Conservation (phyloP, 2,888 invertebrate species). For the Pyrocoelia pectoralis region DNA sequence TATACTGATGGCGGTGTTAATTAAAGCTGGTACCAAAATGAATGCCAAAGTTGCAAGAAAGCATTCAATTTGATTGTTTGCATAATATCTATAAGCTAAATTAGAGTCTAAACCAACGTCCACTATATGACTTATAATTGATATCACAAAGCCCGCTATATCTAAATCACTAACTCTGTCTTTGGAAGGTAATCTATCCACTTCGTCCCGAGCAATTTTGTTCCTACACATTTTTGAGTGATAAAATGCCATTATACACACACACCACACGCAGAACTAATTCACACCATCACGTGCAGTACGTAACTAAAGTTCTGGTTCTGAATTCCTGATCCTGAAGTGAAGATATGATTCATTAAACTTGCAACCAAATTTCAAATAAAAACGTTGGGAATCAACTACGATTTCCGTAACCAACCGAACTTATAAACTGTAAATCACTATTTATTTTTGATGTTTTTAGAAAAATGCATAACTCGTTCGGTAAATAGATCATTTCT, state of each 20-base stretch:
- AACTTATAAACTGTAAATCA: too few relatives aligned
- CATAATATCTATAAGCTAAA: conserved; percentile 71
- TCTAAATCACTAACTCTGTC: conserved; percentile 68
- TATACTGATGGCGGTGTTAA: conserved; percentile 77
- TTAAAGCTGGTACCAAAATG: conserved; percentile 76
- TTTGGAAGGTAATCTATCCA: conserved; percentile 68
- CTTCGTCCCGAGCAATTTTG: conserved; percentile 60
- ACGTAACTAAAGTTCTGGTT: too few relatives aligned
- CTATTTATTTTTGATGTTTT: too few relatives aligned
- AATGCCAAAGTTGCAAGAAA: conserved; percentile 75
- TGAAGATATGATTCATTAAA: not conserved
- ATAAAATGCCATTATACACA: conserved; percentile 26
- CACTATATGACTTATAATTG: conserved; percentile 73
- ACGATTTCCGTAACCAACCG: not conserved
- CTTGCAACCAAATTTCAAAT: not conserved
- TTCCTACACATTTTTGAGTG: conserved; percentile 27
- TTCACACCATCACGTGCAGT: not conserved
- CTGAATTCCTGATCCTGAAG: too few relatives aligned
- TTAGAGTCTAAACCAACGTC: conserved; percentile 76
- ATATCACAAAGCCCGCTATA: conserved; percentile 70
- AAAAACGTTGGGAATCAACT: not conserved
- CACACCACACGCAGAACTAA: not conserved
- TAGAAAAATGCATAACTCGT: too few relatives aligned
- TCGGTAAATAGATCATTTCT: not conserved
- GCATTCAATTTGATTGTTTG: conserved; percentile 64